Conservation (phyloP, 2,113 vertebrate genomes). For the Oryzias woworae region DNA sequence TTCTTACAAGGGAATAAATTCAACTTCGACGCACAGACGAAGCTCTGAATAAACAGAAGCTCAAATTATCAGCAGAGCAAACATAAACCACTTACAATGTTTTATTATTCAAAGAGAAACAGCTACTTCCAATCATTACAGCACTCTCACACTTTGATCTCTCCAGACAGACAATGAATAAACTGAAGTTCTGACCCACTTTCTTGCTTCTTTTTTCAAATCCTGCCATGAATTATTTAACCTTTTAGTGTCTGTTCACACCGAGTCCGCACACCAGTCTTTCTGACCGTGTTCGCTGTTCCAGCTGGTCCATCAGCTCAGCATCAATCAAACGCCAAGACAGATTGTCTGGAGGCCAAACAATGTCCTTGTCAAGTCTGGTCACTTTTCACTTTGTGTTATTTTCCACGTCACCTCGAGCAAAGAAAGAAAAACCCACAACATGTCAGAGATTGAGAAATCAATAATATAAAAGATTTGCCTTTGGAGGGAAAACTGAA, state of each 20-base stretch:
- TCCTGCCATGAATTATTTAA: conserved; percentile 55
- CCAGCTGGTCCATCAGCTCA: conserved; percentile 17
- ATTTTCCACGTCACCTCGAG: conserved; percentile 14
- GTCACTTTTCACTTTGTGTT: conserved; percentile 22
- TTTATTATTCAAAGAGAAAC: neutral
- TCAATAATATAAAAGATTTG: no score
- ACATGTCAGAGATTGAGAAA: neutral
- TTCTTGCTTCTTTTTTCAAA: conserved; percentile 31
- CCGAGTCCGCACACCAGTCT: neutral
- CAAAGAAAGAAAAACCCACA: neutral
- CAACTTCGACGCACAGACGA: no score
- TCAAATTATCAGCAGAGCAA: neutral
- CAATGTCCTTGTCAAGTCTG: conserved; percentile 17
- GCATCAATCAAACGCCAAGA: conserved; percentile 32
- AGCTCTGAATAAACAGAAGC: neutral
- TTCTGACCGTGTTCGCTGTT: conserved; percentile 8
- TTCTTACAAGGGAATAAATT: no score
- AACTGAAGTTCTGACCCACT: conserved; percentile 54
- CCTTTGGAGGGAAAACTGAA: neutral
- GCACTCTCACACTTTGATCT: conserved; percentile 18
- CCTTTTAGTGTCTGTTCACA: conserved; percentile 12
- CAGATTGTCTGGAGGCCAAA: conserved; percentile 13
- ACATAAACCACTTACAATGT: neutral
- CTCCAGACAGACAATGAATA: conserved; percentile 17
- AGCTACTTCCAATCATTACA: neutral